A percentile compares a stretch with the other conserved stretches of the same genome.
Conservation (phyloP, 2,113 vertebrate species). For the Halichoeres trimaculatus region DNA sequence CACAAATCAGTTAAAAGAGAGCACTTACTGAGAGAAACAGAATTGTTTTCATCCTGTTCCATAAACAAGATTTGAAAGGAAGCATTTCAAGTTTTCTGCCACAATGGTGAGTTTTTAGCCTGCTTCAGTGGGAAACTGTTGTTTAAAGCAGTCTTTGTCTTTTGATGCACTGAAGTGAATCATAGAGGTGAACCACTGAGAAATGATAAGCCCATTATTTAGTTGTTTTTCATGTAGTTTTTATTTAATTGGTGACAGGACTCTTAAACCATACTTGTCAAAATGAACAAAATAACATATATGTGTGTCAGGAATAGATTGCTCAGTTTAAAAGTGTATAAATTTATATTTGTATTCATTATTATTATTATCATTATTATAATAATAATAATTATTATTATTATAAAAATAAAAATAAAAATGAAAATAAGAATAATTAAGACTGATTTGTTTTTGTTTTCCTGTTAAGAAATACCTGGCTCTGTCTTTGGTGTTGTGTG, state of each 20-base stretch:
- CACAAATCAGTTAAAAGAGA: conserved; percentile 22
- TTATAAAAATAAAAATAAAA: too few species aligned
- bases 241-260: neutral
- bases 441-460: conserved; percentile 4
- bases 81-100: neutral
- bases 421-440: too few species aligned
- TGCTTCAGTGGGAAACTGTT: neutral
- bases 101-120: conserved; percentile 63
- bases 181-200: neutral
- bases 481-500: conserved; percentile 53
- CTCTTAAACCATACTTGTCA: neutral
- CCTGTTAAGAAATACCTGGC: conserved; percentile 50
- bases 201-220: too few species aligned
- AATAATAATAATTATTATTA: too few species aligned
- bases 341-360: too few species aligned
- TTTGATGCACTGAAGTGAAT: neutral
- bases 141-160: neutral
- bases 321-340: too few species aligned
- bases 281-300: neutral
- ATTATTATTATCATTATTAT: too few species aligned
- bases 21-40: accelerated
- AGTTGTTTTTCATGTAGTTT: too few species aligned
- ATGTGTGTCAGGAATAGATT: too few species aligned
- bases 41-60: neutral
- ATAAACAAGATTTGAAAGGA: neutral